phyloP scores from a whole-genome alignment of 2,797 vertebrate genomes.

The Halcyon smyrnensis region DNA sequence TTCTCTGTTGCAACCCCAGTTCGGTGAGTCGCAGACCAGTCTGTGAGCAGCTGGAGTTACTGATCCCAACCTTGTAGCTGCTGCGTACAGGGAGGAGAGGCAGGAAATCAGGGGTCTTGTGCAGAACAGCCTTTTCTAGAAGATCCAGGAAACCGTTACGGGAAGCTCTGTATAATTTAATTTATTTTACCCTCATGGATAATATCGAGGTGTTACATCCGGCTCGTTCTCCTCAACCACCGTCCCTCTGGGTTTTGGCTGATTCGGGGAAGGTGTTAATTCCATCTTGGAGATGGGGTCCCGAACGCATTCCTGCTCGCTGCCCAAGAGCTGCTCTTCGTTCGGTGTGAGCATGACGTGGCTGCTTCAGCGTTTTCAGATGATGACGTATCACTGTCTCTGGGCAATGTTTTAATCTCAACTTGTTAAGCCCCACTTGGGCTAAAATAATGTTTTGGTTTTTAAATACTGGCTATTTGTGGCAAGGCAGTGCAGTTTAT shows the following conservation, averaged over 20 bases:
- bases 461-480: constrained; percentile 27
- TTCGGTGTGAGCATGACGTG: fast-evolving
- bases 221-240: neutral
- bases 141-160: neutral
- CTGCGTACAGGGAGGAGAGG: neutral
- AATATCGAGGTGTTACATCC: neutral
- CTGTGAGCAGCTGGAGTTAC: neutral
- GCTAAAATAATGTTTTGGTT: constrained; percentile 1
- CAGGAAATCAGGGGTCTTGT: neutral
- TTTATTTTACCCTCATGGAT: neutral
- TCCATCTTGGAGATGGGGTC: neutral
- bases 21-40: neutral
- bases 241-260: neutral
- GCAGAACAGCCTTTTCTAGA: neutral
- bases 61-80: fast-evolving
- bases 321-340: neutral
- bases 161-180: neutral
- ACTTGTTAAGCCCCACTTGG: neutral
- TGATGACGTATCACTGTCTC: neutral
- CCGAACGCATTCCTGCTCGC: fast-evolving
- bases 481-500: neutral
- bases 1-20: neutral
- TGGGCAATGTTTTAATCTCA: neutral
- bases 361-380: neutral
- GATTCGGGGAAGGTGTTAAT: neutral